These are phyloP conservation scores for Tokudaia tokunoshimensis DNA, from an alignment of 2,797 vertebrate genomes.

Conservation along the genomic window DNA sequence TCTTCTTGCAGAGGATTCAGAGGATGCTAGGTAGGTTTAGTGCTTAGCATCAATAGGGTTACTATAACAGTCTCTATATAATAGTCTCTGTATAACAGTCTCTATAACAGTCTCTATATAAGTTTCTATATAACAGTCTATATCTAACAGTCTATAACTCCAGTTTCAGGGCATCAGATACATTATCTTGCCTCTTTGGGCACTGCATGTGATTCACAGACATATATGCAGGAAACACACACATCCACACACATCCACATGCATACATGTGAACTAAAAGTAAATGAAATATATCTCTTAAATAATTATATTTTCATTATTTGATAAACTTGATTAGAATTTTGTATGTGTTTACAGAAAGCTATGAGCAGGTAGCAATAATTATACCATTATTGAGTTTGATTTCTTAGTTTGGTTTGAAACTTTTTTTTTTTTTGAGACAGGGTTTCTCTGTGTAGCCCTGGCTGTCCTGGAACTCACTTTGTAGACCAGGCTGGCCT, in stretches of 20 bases:
- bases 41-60: neutral
- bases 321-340: slow-evolving; percentile 37
- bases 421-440: neutral
- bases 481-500: too few species aligned
- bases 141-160: neutral
- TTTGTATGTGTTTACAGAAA: neutral
- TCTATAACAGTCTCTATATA: too few species aligned
- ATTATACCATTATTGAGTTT: slow-evolving; percentile 42
- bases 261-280: neutral
- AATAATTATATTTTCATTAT: neutral
- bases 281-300: too few species aligned
- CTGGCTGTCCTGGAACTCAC: too few species aligned
- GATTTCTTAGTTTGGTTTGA: neutral
- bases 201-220: neutral
- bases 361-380: slow-evolving; percentile 16
- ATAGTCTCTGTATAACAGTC: too few species aligned
- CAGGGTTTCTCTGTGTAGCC: too few species aligned
- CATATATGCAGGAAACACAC: neutral
- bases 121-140: too few species aligned
- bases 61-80: neutral
- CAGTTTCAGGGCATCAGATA: neutral
- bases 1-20: too few species aligned
- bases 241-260: neutral
- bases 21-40: neutral
- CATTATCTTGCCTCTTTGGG: neutral